Conservation (phyloP, 1,140 invertebrate genomes). For the Drosophila ananassae region DNA sequence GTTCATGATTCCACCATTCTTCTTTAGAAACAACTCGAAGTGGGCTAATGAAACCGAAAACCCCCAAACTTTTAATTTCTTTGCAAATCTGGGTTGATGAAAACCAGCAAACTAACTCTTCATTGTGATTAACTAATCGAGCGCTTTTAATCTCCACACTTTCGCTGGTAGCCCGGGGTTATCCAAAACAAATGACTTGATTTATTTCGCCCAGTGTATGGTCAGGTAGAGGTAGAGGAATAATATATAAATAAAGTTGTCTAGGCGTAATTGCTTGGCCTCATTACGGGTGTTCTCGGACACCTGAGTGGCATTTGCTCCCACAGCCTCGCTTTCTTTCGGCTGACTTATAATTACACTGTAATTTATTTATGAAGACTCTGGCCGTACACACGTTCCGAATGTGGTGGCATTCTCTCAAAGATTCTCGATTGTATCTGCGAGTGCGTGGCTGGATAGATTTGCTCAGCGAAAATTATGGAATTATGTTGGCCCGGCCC, state of each 20-base stretch:
- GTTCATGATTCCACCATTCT: conserved; percentile 1
- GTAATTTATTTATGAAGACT: conserved; percentile 69
- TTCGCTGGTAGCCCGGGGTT: conserved; percentile 36
- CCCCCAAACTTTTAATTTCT: conserved; percentile 60
- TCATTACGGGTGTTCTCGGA: conserved; percentile 62
- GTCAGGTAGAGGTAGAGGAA: conserved; percentile 11
- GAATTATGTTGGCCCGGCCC: conserved; percentile 34
- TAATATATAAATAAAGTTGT: conserved; percentile 57
- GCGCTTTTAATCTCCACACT: conserved; percentile 52
- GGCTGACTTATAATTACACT: conserved; percentile 52
- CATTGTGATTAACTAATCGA: conserved; percentile 59
- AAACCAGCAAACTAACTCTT: conserved; percentile 23
- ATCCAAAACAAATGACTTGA: conserved; percentile 57
- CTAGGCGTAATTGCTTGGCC: conserved; percentile 76
- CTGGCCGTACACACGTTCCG: conserved; percentile 61
- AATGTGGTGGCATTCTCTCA: conserved; percentile 9
- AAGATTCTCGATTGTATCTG: conserved; percentile 18
- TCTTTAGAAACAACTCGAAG: conserved; percentile 10
- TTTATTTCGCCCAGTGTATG: conserved; percentile 67
- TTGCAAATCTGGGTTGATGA: conserved; percentile 38
- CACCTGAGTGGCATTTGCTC: conserved; percentile 72
- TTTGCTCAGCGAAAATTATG: conserved; percentile 39
- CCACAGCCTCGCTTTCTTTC: conserved; percentile 75
- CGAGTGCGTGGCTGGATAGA: conserved; percentile 42
- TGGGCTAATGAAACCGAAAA: conserved; percentile 64